phyloP scores from a whole-genome alignment of 2,113 vertebrate species.

The Dromas ardeola region DNA sequence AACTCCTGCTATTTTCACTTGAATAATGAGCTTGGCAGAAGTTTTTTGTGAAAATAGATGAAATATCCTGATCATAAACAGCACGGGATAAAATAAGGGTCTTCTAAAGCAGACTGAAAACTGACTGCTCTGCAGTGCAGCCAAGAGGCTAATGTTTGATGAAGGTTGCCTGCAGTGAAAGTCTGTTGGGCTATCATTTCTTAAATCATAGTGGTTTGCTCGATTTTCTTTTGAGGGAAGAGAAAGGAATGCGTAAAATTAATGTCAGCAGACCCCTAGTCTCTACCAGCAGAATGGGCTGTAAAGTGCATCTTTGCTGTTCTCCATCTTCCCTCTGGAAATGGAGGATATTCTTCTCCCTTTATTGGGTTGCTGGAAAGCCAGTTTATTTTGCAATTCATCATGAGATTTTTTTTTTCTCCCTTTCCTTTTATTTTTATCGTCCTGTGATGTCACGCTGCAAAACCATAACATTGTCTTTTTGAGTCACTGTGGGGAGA shows the following conservation, averaged over 20 bases:
- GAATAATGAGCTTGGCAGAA: background rate
- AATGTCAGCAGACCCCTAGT: background rate
- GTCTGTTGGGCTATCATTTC: constrained; percentile 33
- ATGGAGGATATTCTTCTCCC: constrained; percentile 24
- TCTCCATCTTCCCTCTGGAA: constrained; percentile 27
- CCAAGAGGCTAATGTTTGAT: constrained; percentile 45
- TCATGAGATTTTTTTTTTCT: background rate
- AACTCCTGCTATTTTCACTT: constrained; percentile 32
- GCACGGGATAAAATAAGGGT: constrained; percentile 31
- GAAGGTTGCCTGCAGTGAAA: constrained; percentile 49
- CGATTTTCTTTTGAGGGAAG: constrained; percentile 27
- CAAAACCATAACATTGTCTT: background rate
- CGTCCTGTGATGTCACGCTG: background rate
- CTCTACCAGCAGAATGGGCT: background rate
- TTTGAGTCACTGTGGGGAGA: background rate
- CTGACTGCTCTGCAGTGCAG: constrained; percentile 23
- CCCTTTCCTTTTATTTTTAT: background rate
- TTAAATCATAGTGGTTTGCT: constrained; percentile 59
- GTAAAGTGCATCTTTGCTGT: background rate
- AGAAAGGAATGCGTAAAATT: constrained; percentile 19
- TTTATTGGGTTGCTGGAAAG: constrained; percentile 12
- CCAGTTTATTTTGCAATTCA: constrained; percentile 24
- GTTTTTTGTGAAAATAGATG: constrained; percentile 12
- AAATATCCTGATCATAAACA: constrained; percentile 45
- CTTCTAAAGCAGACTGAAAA: constrained; percentile 35